Base-by-base conservation (phyloP, 53 echinoderm and acorn worm species). In the Holothuria leucospilota region DNA sequence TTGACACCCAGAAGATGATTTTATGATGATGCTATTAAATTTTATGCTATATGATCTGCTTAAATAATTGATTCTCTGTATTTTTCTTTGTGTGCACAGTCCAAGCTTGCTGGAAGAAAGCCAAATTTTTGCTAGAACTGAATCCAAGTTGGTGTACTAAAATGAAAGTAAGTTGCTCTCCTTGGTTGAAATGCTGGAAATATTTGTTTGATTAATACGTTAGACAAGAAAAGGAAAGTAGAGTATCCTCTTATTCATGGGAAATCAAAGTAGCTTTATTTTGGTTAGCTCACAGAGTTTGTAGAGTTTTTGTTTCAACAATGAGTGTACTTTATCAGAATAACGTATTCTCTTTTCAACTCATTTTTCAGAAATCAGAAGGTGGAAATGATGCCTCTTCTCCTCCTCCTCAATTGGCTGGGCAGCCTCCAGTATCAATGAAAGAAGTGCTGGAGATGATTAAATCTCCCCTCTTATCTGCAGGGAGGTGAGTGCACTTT, bases 31-130 rank as follows among this genome's bases (percentile, higher is more conserved):
- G 18, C 26, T 41, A 20, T 39, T 30, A 38, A 70, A 2, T 0
- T 70, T 12, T 41, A 34, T 9, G 13, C 23, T 13, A 39, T 13
- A 70, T 30, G 20, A 30, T 70, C 38, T 39, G 41, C 4, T 8
- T 70, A 29, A 39, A 13, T 21, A 20, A 72, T 39, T 39, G 13
- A 28, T 75, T 8, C 10, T 13, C 24, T 49, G 25, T 13, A 21
- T 75, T 14, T 52, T 4, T n/a, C 11, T 53, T 24, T 56, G 28
- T 18, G 27, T 67, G 4, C 38, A 14, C 59, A 80, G 80, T 80
- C 13, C 80, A 59, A 80, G 80, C 80, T 30, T 80, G 80, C 29
- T 61, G 56, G 80, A 80, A 59, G 61, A 80, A 80, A 80, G 80
- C 80, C 61, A 80, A 38, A 61, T 80, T 80, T 61, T 38, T 80